Percentiles rank a stretch among this genome's conserved stretches.
Evolutionary conservation across 2,888 invertebrate genomes (phyloP).

Genomic region (Taphrorychus bicolor): DNA sequence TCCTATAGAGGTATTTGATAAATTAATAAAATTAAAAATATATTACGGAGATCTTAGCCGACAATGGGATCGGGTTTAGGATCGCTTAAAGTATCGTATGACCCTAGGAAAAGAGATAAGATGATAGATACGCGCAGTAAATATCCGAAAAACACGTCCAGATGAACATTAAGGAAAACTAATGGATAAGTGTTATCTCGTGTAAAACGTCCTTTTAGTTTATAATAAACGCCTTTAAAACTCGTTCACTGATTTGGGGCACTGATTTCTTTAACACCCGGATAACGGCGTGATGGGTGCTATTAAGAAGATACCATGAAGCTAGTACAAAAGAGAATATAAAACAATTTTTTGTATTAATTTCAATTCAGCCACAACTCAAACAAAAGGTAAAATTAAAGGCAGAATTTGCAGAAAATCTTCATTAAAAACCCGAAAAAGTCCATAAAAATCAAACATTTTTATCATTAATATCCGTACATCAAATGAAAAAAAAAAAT

Average conservation of each 20-base stretch:
- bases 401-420: too few relatives aligned
- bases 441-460: too few relatives aligned
- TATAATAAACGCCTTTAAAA: not conserved
- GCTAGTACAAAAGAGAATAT: not conserved
- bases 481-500: too few relatives aligned
- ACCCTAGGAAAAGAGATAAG: slow-evolving; percentile 20
- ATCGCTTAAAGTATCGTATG: slow-evolving; percentile 28
- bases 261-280: not conserved
- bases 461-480: too few relatives aligned
- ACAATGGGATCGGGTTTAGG: slow-evolving; percentile 23
- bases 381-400: too few relatives aligned
- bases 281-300: not conserved
- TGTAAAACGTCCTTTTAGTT: not conserved
- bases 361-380: not conserved
- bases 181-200: not conserved
- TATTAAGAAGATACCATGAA: not conserved
- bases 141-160: slow-evolving; percentile 16
- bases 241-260: not conserved
- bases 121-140: slow-evolving; percentile 15
- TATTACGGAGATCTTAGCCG: slow-evolving; percentile 18
- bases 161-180: slow-evolving; percentile 5
- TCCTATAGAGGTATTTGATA: slow-evolving; percentile 35
- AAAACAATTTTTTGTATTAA: not conserved
- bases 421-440: too few relatives aligned
- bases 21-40: slow-evolving; percentile 36